phyloP scores from a whole-genome alignment of 2,797 vertebrate genomes.

The Peromyscus eremicus region DNA sequence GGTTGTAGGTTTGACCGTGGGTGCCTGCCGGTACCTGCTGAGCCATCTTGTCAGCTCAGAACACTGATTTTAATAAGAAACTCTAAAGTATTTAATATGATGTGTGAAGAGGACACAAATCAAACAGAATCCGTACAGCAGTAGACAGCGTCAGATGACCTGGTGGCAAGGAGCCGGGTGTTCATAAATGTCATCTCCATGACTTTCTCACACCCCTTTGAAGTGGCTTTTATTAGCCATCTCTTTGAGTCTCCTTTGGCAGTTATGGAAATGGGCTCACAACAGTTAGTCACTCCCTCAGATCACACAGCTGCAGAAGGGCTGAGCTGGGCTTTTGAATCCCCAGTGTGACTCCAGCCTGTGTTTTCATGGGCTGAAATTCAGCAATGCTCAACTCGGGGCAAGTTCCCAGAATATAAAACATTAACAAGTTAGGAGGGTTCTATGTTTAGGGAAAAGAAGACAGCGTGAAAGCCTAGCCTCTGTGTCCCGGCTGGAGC shows the following conservation, averaged over 20 bases:
- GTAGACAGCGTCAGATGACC: not conserved
- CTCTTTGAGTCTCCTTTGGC: not conserved
- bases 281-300: not conserved
- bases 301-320: not conserved
- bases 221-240: not conserved
- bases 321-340: not conserved
- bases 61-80: not conserved
- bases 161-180: not conserved
- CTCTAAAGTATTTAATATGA: not conserved
- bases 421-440: not conserved
- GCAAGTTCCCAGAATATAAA: conserved; percentile 3
- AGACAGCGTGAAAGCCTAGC: not conserved
- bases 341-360: not conserved
- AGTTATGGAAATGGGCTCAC: not conserved
- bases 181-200: not conserved
- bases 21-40: not conserved
- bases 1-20: not conserved
- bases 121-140: not conserved
- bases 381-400: not conserved
- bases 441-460: not conserved
- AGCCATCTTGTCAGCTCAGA: not conserved
- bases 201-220: not conserved
- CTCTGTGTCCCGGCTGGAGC: not conserved
- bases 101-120: not conserved
- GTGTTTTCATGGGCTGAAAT: not conserved